Base-by-base conservation (phyloP, 2,888 invertebrate species). In the Galerucella calmariensis region DNA sequence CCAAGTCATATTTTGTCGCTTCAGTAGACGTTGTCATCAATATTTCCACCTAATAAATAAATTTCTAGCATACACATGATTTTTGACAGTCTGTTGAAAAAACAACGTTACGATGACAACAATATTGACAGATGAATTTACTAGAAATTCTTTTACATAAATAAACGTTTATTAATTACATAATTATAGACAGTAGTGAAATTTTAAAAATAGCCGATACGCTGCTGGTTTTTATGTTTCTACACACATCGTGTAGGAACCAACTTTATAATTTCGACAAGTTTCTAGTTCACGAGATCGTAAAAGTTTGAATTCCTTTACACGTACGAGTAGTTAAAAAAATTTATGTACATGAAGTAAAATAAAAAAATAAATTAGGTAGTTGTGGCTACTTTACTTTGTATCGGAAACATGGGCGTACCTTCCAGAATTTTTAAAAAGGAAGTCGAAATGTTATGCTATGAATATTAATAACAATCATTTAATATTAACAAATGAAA, bases 251-350 rank as follows among this genome's bases (percentile, higher is more conserved):
- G 66, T 20, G 66, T 9, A 4, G 46, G 66, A 14, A 24, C 46
- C 46, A 66, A 41, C 11, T 51, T 66, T 20, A 66, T 58, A 35
- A 27, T 41, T 67, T 67, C 44, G 67, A 67, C 56, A 67, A 56
- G 51, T 67, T 58, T 67, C 58, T 27, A 56, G 16, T 44, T n/a
- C 27, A 56, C 51, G 35, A 67, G 41, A 67, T 67, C 67, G 67
- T 67, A 67, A 67, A 67, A 67, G 58, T 67, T 67, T 56, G 67
- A 27, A 67, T 20, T 27, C 51, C 16, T 67, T 58, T 51, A 11
- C 66, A 66, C 48, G 46, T 66, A 48, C 48, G 14, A 12, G 48
- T 48, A 48, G 48, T 48, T 46, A 46, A 48, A 48, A 46, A 48
- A 48, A 12, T 48, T 48, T 12, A 48, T 48, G 48, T 48, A 48